A percentile compares a stretch with the other conserved stretches of the same genome.
phyloP scores from a whole-genome alignment of 92 coral and sea anemone species.

The Heteractis magnifica region DNA sequence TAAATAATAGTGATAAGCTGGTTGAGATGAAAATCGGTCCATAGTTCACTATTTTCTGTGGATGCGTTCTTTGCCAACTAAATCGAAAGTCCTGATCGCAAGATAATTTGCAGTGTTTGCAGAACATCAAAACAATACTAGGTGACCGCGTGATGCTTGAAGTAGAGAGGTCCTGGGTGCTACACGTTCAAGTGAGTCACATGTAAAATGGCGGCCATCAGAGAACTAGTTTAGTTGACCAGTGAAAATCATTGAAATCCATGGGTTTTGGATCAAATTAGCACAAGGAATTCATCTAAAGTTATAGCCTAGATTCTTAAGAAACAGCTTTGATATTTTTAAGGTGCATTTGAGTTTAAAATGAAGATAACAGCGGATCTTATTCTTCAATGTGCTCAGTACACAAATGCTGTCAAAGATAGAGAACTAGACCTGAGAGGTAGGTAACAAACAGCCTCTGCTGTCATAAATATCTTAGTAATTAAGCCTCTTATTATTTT shows the following conservation, averaged over 20 bases:
- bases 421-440: slow-evolving; percentile 96
- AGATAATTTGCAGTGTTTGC: neutral
- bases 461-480: too few relatives aligned
- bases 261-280: neutral
- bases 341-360: slow-evolving; percentile 4
- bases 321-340: neutral
- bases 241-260: slow-evolving; percentile 6
- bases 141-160: neutral
- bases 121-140: neutral
- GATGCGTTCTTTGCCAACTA: neutral
- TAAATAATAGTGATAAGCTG: slow-evolving; percentile 37
- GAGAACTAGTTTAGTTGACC: neutral
- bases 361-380: slow-evolving; percentile 99
- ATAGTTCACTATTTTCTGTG: neutral
- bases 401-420: slow-evolving; percentile 93
- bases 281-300: neutral
- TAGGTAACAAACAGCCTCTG: slow-evolving; percentile 19
- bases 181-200: slow-evolving; percentile 14
- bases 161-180: slow-evolving; percentile 17
- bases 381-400: slow-evolving; percentile 93
- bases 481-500: neutral
- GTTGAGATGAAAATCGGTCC: neutral
- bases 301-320: neutral
- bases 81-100: neutral
- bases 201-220: slow-evolving; percentile 46